These are phyloP conservation scores for Salvator merianae DNA, from an alignment of 2,113 vertebrate genomes.

Conservation along the genomic window DNA sequence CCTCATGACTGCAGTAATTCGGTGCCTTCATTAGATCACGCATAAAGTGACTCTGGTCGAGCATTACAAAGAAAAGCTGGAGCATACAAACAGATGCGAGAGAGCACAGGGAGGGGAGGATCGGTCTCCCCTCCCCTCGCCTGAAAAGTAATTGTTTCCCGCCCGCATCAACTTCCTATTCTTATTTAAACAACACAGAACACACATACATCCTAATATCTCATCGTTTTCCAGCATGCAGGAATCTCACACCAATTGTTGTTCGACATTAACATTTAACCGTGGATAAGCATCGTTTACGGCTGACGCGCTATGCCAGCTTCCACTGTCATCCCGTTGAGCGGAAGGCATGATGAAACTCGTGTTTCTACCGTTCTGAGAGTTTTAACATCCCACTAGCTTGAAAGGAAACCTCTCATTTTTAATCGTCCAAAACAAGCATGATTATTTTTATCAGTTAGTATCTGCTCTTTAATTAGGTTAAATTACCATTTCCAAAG, in stretches of 20 bases:
- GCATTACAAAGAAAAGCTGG: background rate
- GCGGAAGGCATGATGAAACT: background rate
- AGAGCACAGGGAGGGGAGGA: background rate
- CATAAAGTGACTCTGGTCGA: background rate
- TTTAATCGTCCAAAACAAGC: background rate
- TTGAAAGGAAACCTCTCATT: background rate
- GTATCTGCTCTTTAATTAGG: background rate
- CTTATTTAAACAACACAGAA: background rate
- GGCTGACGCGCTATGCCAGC: background rate
- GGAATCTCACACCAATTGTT: background rate
- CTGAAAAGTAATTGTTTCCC: background rate
- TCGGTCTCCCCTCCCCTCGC: background rate
- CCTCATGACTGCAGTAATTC: background rate
- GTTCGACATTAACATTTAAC: background rate
- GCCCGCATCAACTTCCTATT: background rate
- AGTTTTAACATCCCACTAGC: background rate
- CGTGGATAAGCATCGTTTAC: constrained; percentile 11
- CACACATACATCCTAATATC: background rate
- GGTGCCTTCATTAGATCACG: background rate
- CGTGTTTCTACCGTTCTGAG: constrained; percentile 21
- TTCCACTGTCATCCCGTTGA: constrained; percentile 29
- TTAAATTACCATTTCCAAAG: background rate
- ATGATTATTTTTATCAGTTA: background rate
- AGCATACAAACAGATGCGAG: background rate
- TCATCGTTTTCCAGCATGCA: constrained; percentile 26